A percentile compares a stretch with the other conserved stretches of the same genome.
phyloP scores from a whole-genome alignment of 2,113 vertebrate genomes.

The Saimiri boliviensis region DNA sequence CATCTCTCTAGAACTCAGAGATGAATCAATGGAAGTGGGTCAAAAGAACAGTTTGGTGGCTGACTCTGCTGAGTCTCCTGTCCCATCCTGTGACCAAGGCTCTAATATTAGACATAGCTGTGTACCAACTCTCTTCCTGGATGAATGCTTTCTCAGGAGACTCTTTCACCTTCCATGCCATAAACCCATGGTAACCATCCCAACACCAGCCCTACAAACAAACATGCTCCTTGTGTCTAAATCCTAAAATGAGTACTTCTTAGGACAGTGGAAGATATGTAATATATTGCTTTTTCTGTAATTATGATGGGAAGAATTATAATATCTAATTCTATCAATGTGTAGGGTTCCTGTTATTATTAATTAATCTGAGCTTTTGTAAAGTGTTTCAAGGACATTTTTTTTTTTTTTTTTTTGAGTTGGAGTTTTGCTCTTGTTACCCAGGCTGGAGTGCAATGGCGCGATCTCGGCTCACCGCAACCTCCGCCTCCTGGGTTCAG shows the following conservation, averaged over 20 bases:
- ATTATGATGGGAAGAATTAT: background rate
- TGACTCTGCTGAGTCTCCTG: too few species aligned
- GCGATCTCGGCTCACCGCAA: too few species aligned
- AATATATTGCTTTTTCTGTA: background rate
- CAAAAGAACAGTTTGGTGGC: background rate
- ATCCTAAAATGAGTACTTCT: background rate
- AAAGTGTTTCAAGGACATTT: background rate
- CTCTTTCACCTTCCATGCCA: background rate
- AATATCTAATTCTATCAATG: background rate
- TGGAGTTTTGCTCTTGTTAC: too few species aligned
- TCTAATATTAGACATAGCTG: background rate
- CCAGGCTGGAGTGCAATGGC: too few species aligned
- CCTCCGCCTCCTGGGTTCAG: too few species aligned
- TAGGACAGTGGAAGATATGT: background rate
- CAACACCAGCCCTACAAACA: background rate
- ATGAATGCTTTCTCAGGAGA: background rate
- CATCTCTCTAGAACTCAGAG: background rate
- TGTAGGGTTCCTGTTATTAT: background rate
- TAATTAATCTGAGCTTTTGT: background rate
- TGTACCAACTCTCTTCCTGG: background rate
- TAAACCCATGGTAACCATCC: too few species aligned
- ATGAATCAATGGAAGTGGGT: background rate
- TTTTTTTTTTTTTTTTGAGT: too few species aligned
- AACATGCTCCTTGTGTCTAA: background rate
- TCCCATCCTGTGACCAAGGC: background rate